These are phyloP conservation scores for Rachycentron canadum DNA, from an alignment of 2,797 vertebrate species.

Conservation along the genomic window DNA sequence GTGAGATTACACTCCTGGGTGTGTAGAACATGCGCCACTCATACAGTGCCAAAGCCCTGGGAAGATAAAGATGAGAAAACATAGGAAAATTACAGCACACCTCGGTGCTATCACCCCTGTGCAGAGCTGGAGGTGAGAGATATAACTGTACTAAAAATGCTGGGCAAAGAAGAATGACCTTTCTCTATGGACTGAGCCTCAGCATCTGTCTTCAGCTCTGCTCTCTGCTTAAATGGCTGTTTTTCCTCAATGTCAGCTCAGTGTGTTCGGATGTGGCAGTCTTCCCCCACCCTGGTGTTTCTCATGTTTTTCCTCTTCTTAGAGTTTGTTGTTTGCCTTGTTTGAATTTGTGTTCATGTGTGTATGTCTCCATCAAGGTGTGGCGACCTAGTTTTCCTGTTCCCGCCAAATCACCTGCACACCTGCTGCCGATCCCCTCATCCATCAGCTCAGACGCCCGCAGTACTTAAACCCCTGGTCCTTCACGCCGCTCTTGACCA, in stretches of 20 bases:
- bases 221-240: slow-evolving; percentile 58
- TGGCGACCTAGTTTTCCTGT: no score
- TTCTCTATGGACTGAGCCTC: slow-evolving; percentile 57
- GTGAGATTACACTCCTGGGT: slow-evolving; percentile 73
- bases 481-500: no score
- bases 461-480: no score
- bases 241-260: slow-evolving; percentile 61
- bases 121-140: slow-evolving; percentile 76
- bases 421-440: no score
- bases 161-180: slow-evolving; percentile 72
- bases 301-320: no score
- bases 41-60: slow-evolving; percentile 50
- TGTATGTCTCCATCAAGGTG: no score
- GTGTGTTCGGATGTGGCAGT: slow-evolving; percentile 1
- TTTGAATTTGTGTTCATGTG: no score
- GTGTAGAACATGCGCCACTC: slow-evolving; percentile 68
- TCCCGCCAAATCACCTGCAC: no score
- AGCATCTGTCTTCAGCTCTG: slow-evolving; percentile 58
- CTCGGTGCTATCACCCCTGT: slow-evolving; percentile 63
- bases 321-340: no score
- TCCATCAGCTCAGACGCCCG: no score
- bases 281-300: no score
- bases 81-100: slow-evolving; percentile 71
- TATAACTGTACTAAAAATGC: slow-evolving; percentile 70
- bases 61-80: slow-evolving; percentile 80